phyloP scores from a whole-genome alignment of 1,140 invertebrate species.

The Trachymyrmex cornetzi region DNA sequence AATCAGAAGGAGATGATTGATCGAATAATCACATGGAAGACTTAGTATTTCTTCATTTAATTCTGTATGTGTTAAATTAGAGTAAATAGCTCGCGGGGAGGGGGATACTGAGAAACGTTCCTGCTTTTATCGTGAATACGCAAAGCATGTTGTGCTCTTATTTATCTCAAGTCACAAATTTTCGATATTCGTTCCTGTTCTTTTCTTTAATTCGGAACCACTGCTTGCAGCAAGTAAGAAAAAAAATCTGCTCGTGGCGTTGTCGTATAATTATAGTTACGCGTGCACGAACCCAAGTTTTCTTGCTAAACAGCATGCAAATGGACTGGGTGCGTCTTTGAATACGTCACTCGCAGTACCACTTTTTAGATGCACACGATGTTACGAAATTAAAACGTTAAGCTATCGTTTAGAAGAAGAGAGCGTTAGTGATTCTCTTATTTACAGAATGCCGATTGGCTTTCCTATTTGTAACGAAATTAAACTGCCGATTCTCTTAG shows the following conservation, averaged over 20 bases:
- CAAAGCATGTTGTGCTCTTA: conserved; percentile 10
- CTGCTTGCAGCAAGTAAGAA: conserved; percentile 75
- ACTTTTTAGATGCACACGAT: conserved; percentile 72
- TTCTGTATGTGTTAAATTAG: conserved; percentile 41
- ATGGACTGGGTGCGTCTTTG: conserved; percentile 42
- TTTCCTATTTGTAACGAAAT: conserved; percentile 73
- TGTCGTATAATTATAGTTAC: conserved; percentile 40
- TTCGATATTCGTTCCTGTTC: conserved; percentile 49
- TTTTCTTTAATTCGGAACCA: conserved; percentile 47
- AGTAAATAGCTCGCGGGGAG: conserved; percentile 22
- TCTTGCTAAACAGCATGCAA: conserved; percentile 83
- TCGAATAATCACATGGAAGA: conserved; percentile 70
- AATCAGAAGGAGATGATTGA: conserved; percentile 52
- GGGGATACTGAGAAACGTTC: conserved; percentile 32
- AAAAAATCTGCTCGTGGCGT: conserved; percentile 71
- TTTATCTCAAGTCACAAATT: conserved; percentile 79
- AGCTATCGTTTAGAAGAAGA: conserved; percentile 63
- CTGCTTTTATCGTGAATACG: background rate
- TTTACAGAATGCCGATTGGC: background rate
- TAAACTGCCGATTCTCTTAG: conserved; percentile 67
- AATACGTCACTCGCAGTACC: conserved; percentile 27
- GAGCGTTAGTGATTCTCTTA: conserved; percentile 64
- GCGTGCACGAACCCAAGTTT: conserved; percentile 56
- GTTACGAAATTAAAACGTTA: conserved; percentile 84
- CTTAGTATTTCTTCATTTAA: conserved; percentile 69